Percentiles rank a stretch among this genome's conserved stretches.
Conservation (phyloP, 1,140 invertebrate species). For the Formica exsecta region DNA sequence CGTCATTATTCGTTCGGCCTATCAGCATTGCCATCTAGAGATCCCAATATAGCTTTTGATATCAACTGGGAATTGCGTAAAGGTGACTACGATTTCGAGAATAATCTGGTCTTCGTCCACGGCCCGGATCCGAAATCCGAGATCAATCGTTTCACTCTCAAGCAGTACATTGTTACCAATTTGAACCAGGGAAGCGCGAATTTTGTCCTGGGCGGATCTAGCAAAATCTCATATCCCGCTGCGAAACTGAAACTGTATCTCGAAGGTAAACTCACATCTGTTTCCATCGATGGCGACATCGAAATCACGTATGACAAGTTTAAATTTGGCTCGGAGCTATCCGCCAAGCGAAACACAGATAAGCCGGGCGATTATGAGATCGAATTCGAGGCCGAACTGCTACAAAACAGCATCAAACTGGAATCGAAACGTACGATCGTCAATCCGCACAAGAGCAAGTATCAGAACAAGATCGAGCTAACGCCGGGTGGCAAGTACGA, state of each 20-base stretch:
- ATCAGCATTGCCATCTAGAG: constrained; percentile 80
- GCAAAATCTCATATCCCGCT: constrained; percentile 87
- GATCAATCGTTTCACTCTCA: constrained; percentile 86
- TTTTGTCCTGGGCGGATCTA: constrained; percentile 82
- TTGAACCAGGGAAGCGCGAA: constrained; percentile 72
- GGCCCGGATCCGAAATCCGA: constrained; percentile 88
- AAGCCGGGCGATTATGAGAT: constrained; percentile 88
- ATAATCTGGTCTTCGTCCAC: constrained; percentile 88
- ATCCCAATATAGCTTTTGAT: constrained; percentile 88
- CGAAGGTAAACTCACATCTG: constrained; percentile 86
- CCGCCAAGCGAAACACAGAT: constrained; percentile 86
- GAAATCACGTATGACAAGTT: constrained; percentile 87
- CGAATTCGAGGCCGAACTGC: constrained; percentile 86
- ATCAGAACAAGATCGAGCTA: constrained; percentile 88
- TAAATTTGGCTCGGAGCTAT: constrained; percentile 87
- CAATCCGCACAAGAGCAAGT: constrained; percentile 87
- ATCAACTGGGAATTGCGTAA: constrained; percentile 85
- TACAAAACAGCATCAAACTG: constrained; percentile 88
- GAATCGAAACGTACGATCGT: constrained; percentile 87
- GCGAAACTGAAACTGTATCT: constrained; percentile 85
- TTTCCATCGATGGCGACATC: constrained; percentile 86
- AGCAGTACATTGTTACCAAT: constrained; percentile 84
- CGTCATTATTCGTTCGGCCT: constrained; percentile 71
- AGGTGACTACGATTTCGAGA: constrained; percentile 75
- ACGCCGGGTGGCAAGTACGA: constrained; percentile 89